Base-by-base conservation (phyloP, 2,888 invertebrate genomes). In the Himalopsyche tibetana region DNA sequence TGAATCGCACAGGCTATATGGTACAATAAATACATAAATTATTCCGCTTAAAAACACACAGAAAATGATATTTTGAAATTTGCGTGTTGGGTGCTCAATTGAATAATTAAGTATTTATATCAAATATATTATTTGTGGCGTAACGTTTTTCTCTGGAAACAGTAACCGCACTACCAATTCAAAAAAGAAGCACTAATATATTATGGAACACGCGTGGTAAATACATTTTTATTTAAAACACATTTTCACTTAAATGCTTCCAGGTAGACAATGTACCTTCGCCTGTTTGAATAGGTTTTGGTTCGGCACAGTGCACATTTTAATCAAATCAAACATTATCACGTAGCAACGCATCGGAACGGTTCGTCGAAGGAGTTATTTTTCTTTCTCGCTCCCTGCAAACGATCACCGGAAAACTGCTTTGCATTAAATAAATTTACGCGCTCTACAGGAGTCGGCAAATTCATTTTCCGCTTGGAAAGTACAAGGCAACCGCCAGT, bases 361-460 rank as follows among this genome's bases (percentile, higher is more conserved):
- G 69, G 28, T 69, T 69, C 69, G 69, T 69, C 69, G 69, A 69
- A 74, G 38, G 74, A 15, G 36, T 28, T 36, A 36, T 74, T 74
- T 74, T 74, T 69, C 28, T 36, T 36, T 74, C 74, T 19, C 36
- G 19, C 74, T 36, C 38, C 55, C 28, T 82, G 51, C 28, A 45
- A 55, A 55, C 38, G 36, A 55, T 55, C 55, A n/a, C 51, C 36
- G 55, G 19, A 55, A 82, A 63, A 82, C 82, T 17, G 82, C 42
- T 82, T 82, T 82, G 82, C 69, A 82, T 82, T 82, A 82, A 82
- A 82, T 56, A 82, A 82, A 82, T 82, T 63, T 82, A 82, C 82
- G 82, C 82, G 82, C 63, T 69, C 82, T 82, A 55, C 28, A 55
- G 82, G 51, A 38, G 40, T 45, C 40, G 63, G 82, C 5, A 82